phyloP scores from a whole-genome alignment of 2,797 vertebrate species.

The Halcyon chelicuti region DNA sequence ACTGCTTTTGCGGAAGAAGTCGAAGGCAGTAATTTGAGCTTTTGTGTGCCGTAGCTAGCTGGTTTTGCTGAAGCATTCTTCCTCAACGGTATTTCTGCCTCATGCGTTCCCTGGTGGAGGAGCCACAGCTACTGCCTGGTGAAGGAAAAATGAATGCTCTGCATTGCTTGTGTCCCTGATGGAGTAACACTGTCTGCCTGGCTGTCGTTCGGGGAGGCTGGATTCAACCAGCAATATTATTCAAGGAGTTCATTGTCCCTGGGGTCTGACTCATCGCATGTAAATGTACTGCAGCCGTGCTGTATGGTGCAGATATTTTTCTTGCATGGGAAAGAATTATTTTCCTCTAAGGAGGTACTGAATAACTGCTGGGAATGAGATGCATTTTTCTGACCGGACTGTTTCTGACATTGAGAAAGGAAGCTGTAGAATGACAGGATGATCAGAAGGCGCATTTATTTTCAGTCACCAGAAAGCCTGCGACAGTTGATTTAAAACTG shows the following conservation, averaged over 20 bases:
- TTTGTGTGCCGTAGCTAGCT: conserved; percentile 65
- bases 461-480: conserved; percentile 45
- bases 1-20: conserved; percentile 70
- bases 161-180: conserved; percentile 52
- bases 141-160: conserved; percentile 42
- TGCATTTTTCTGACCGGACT: conserved; percentile 17
- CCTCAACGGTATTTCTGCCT: conserved; percentile 47
- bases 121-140: conserved; percentile 57
- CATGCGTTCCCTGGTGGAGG: conserved; percentile 45
- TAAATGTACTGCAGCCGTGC: conserved; percentile 78
- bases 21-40: conserved; percentile 73
- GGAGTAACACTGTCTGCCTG: conserved; percentile 63
- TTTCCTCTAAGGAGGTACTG: conserved; percentile 56
- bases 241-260: conserved; percentile 77
- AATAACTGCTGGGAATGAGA: conserved; percentile 45
- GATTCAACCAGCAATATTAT: conserved; percentile 63
- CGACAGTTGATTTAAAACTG: conserved; percentile 55
- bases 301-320: conserved; percentile 70
- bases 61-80: conserved; percentile 65
- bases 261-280: conserved; percentile 80
- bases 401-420: conserved; percentile 4
- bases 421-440: conserved; percentile 64
- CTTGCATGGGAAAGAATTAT: conserved; percentile 63
- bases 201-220: conserved; percentile 58
- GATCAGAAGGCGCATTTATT: conserved; percentile 54